Conservation (phyloP, 2,113 vertebrate genomes). For the Tenrec ecaudatus region DNA sequence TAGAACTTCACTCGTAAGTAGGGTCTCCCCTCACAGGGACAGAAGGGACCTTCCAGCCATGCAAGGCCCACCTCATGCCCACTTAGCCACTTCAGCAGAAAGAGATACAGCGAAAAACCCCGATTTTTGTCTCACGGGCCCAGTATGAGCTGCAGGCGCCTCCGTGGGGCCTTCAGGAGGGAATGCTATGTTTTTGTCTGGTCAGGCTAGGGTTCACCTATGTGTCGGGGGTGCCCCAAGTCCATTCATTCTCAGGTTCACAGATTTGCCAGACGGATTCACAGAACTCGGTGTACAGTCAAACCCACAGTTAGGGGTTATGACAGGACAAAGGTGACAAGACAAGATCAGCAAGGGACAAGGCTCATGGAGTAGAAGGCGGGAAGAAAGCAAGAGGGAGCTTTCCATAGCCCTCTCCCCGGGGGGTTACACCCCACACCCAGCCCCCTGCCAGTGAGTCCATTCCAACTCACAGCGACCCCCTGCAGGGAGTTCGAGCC, state of each 20-base stretch:
- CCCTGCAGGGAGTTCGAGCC: no score
- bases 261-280: neutral
- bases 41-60: neutral
- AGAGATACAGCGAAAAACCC: neutral
- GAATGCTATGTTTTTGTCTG: neutral
- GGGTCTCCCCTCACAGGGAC: neutral
- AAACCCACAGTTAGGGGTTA: neutral
- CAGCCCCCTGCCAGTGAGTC: no score
- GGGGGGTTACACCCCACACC: neutral
- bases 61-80: neutral
- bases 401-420: neutral
- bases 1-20: neutral
- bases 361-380: neutral
- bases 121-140: neutral
- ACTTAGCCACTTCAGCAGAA: neutral
- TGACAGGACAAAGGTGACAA: neutral
- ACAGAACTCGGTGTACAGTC: neutral
- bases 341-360: neutral
- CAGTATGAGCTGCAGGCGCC: neutral
- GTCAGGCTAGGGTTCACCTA: neutral
- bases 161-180: neutral
- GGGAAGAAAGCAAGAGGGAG: neutral
- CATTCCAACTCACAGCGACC: no score
- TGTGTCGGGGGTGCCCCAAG: neutral
- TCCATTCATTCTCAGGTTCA: neutral